A percentile compares a stretch with the other conserved stretches of the same genome.
Evolutionary conservation across 2,113 vertebrate species (phyloP).

Genomic region (Ctenodactylus gundi): DNA sequence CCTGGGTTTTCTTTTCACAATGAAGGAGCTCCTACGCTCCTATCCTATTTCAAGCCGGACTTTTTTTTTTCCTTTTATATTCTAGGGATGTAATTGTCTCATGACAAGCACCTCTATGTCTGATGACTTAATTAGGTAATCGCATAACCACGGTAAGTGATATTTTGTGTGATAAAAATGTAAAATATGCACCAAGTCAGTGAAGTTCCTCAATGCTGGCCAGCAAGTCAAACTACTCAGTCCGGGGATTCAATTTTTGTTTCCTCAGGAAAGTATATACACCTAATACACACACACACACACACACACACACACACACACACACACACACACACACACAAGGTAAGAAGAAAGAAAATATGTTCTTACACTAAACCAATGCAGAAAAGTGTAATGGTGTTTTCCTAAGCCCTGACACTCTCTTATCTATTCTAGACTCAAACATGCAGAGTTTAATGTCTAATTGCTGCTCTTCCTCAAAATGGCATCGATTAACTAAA

Average conservation of each 20-base stretch:
- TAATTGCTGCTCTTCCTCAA: slow-evolving; percentile 48
- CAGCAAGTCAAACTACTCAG: slow-evolving; percentile 31
- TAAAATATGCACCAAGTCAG: slow-evolving; percentile 58
- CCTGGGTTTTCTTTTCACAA: not conserved
- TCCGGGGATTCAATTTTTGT: slow-evolving; percentile 38
- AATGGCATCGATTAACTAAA: not conserved
- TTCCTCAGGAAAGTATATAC: accelerated
- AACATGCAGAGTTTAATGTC: not conserved
- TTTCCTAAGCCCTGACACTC: not conserved
- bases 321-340: no score
- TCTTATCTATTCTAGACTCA: not conserved
- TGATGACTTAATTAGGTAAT: slow-evolving; percentile 83
- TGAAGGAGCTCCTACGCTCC: slow-evolving; percentile 52
- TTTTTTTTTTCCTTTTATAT: slow-evolving; percentile 48
- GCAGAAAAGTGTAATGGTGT: not conserved
- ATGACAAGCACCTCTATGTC: slow-evolving; percentile 71
- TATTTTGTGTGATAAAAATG: slow-evolving; percentile 70
- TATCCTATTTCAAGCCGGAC: slow-evolving; percentile 46
- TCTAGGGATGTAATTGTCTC: slow-evolving; percentile 68
- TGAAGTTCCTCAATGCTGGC: slow-evolving; percentile 18
- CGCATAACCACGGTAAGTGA: slow-evolving; percentile 71
- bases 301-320: no score
- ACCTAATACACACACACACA: no score
- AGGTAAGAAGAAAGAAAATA: not conserved
- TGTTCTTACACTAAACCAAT: slow-evolving; percentile 45